These are phyloP conservation scores for Crocallis elinguaria DNA, from an alignment of 2,888 invertebrate species.

Conservation along the genomic window DNA sequence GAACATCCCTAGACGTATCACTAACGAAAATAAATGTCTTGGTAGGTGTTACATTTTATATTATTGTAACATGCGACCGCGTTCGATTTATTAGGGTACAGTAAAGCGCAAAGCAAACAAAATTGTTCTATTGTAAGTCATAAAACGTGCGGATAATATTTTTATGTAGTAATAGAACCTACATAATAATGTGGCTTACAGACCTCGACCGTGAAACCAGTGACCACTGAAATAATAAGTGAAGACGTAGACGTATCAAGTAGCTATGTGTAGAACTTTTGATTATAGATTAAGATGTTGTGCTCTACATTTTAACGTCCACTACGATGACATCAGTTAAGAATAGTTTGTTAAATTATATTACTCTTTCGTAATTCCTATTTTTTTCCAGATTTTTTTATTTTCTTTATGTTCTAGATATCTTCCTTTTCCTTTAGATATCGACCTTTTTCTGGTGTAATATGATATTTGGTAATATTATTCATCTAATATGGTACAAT, in stretches of 20 bases:
- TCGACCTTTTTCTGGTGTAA: too few relatives aligned
- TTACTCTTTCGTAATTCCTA: too few relatives aligned
- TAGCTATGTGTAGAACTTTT: background rate
- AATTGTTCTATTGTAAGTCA: constrained; percentile 37
- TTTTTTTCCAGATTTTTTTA: too few relatives aligned
- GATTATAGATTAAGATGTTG: too few relatives aligned
- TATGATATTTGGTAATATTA: too few relatives aligned
- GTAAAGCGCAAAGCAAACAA: constrained; percentile 34
- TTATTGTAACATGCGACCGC: constrained; percentile 69
- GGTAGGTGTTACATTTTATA: constrained; percentile 75
- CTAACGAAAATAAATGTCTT: constrained; percentile 77
- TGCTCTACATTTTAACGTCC: too few relatives aligned
- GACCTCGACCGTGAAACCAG: constrained; percentile 16
- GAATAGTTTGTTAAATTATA: too few relatives aligned
- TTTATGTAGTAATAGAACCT: constrained; percentile 39
- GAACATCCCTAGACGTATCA: constrained; percentile 47
- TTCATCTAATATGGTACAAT: too few relatives aligned
- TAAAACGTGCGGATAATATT: constrained; percentile 38
- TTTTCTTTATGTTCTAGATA: too few relatives aligned
- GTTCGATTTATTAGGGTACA: constrained; percentile 37
- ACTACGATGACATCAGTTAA: too few relatives aligned
- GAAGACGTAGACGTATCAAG: background rate
- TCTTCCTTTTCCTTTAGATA: too few relatives aligned
- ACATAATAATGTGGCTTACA: constrained; percentile 31
- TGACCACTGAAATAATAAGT: constrained; percentile 11